These are phyloP conservation scores for Eulemur albifrons DNA, from an alignment of 2,797 vertebrate species.

Conservation along the genomic window DNA sequence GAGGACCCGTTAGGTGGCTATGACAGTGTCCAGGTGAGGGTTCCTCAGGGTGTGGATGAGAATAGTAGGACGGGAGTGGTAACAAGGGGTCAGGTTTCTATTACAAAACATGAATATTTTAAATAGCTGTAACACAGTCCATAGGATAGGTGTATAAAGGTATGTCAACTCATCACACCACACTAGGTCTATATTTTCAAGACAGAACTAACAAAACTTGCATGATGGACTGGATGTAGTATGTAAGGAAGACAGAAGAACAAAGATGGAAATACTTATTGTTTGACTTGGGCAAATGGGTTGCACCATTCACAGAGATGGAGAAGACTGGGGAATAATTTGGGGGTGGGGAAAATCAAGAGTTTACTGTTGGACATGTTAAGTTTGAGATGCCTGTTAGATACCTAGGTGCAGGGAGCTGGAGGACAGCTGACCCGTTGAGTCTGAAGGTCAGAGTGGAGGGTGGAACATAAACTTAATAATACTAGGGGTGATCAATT, in stretches of 20 bases:
- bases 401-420: neutral
- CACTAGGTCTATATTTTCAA: neutral
- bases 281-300: neutral
- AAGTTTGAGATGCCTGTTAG: neutral
- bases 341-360: neutral
- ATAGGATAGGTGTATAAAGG: neutral
- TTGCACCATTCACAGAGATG: neutral
- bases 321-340: neutral
- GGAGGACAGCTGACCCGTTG: too few relatives aligned
- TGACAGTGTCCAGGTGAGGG: neutral
- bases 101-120: neutral
- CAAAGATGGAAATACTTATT: neutral
- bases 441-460: neutral
- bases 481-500: neutral
- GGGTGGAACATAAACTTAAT: neutral
- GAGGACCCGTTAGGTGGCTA: neutral
- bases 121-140: neutral
- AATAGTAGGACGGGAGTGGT: fast-evolving
- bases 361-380: neutral
- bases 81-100: neutral
- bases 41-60: neutral
- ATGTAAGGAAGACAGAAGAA: neutral
- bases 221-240: neutral
- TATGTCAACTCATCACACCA: neutral
- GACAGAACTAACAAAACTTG: neutral